Percentiles rank a stretch among this genome's conserved stretches.
Evolutionary conservation across 2,113 vertebrate genomes (phyloP).

Genomic region (Tachuris rubrigastra): DNA sequence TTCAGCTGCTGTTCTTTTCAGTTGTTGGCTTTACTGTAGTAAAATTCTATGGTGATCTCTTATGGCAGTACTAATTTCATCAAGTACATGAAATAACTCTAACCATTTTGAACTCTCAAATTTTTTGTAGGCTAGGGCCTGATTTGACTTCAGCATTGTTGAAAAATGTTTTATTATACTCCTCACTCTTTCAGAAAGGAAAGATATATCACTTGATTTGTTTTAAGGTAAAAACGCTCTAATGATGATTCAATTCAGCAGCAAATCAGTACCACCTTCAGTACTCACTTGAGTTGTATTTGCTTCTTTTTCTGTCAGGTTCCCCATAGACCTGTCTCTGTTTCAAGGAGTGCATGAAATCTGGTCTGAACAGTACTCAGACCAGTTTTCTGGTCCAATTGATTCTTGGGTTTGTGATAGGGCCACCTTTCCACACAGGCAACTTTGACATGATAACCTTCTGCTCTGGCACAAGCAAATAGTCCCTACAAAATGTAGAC

Average conservation of each 20-base stretch:
- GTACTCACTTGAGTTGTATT: not conserved
- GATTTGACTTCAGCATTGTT: not conserved
- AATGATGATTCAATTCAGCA: not conserved
- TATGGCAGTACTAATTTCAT: not conserved
- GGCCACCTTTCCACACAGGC: not conserved
- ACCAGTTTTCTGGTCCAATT: not conserved
- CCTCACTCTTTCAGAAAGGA: not conserved
- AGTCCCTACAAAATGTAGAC: not conserved
- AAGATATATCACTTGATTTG: not conserved
- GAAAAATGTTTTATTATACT: not conserved
- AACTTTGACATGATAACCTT: not conserved
- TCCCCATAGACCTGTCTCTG: not conserved
- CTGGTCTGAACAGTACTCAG: not conserved
- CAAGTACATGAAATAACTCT: not conserved
- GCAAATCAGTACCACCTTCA: not conserved
- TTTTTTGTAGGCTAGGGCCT: not conserved
- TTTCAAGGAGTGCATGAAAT: not conserved
- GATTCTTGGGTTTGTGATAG: not conserved
- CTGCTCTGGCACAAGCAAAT: not conserved
- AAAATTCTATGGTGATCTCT: not conserved
- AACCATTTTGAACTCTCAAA: not conserved
- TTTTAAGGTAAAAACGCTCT: not conserved
- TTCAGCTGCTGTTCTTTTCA: not conserved
- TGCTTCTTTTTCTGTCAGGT: not conserved
- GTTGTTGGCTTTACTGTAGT: not conserved